Evolutionary conservation across 2,113 vertebrate species (phyloP), one percentile per base, ranked within the genome.

Genomic region (Canis aureus): DNA sequence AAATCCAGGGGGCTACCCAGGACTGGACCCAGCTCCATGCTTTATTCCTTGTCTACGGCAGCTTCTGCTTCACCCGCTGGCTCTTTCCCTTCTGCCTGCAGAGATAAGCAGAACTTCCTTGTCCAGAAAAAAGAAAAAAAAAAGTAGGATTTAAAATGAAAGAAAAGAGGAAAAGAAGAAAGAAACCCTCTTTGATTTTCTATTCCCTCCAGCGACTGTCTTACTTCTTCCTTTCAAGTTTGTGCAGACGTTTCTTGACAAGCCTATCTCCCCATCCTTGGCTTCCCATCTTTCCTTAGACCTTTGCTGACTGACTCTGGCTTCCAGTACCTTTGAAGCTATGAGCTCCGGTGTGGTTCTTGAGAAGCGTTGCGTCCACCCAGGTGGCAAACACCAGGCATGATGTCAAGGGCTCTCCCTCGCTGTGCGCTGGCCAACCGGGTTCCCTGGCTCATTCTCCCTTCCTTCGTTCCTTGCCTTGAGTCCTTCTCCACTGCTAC

Each of bases 351-450:
- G 9, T 4, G 91, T 3, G 29, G 43, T 67, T 82, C 80, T 80
- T 73, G 4, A 53, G 35, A 16, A 90, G 38, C 55, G 49, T 66
- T 55, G 71, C 11, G 12, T 25, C 51, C 17, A 22, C 4, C n/a
- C 76, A 55, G 86, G 74, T 59, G 60, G 76, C 25, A 38, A 38
- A 60, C 9, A 0, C 38, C 13, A 2, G n/a, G 29, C 10, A 23
- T 1, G 3, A 9, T 2, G 1, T 19, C 8, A 64, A 38, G 62
- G 19, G 74, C 64, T 27, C 0, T 2, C 16, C 7, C 13, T 20
- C 0, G 0, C 11, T 0, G 8, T 0, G 76, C 0, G 16, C 76
- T 16, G 69, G 27, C 9, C 0, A 0, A 6, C 29, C 66, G 1
- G 5, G 29, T 32, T 23, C 8, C 35, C 49, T 9, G 20, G 66